Percentiles rank a stretch among this genome's conserved stretches.
Conservation (phyloP, 1,140 invertebrate species). For the Xylocopa sonorina region DNA sequence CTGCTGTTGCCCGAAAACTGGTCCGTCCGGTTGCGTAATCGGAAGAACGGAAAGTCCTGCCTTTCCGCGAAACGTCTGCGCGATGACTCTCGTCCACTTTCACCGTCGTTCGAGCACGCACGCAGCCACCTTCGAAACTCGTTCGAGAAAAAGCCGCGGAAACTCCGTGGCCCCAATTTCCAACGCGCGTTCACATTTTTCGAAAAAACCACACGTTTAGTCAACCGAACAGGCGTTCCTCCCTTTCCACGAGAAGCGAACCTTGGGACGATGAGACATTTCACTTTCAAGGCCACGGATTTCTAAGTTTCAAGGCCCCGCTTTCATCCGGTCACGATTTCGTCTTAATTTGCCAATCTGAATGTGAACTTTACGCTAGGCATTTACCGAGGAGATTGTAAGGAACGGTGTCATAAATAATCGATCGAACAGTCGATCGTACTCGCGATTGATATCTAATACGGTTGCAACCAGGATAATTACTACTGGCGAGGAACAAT, state of each 20-base stretch:
- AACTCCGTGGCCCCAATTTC: not conserved
- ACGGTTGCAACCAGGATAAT: constrained; percentile 54
- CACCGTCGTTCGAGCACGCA: constrained; percentile 69
- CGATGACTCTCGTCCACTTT: constrained; percentile 75
- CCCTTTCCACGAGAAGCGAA: no score
- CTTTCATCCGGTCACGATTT: not conserved
- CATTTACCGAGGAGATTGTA: not conserved
- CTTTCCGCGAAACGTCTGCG: constrained; percentile 73
- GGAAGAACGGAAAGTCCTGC: constrained; percentile 69
- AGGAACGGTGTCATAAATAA: constrained; percentile 21
- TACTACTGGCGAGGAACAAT: constrained; percentile 56
- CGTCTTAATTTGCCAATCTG: not conserved
- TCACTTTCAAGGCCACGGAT: not conserved
- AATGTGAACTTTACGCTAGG: not conserved
- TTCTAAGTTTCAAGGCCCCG: not conserved
- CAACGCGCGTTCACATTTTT: no score
- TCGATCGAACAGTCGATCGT: constrained; percentile 49
- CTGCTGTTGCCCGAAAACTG: constrained; percentile 68
- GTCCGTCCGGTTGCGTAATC: constrained; percentile 72
- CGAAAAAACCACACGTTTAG: no score
- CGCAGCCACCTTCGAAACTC: not conserved
- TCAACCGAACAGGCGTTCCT: no score
- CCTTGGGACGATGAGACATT: no score
- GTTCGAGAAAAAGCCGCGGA: constrained; percentile 11
- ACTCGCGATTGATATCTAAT: constrained; percentile 50